phyloP scores from a whole-genome alignment of 2,113 vertebrate genomes.

The Panthera tigris region DNA sequence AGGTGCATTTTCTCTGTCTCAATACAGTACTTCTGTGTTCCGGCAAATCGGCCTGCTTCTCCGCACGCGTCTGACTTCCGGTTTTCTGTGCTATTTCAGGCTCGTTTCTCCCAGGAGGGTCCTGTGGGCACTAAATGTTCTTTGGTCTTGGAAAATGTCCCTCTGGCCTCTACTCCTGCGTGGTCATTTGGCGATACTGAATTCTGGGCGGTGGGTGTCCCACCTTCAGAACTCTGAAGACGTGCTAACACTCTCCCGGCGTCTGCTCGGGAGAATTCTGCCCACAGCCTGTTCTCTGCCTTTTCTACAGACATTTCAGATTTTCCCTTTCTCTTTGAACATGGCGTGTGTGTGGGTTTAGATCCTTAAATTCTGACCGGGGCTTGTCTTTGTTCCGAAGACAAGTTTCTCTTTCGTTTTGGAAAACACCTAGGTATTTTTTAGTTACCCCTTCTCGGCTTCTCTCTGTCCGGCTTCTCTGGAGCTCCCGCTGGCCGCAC shows the following conservation, averaged over 20 bases:
- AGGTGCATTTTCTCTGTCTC: neutral
- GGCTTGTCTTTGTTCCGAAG: neutral
- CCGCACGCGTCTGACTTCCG: neutral
- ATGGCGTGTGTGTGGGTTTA: rapidly evolving
- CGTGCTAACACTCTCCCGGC: rapidly evolving
- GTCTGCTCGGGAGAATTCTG: too few species aligned
- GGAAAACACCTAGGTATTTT: neutral
- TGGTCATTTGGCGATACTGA: too few species aligned
- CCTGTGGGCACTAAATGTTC: neutral
- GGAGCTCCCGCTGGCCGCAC: neutral
- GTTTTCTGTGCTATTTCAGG: neutral
- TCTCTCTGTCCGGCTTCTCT: neutral
- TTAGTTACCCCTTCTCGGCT: neutral
- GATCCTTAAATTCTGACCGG: neutral
- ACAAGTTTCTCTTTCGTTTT: neutral
- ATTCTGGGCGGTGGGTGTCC: neutral
- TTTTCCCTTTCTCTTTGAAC: neutral
- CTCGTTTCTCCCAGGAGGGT: neutral
- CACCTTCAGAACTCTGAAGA: neutral
- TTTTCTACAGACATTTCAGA: rapidly evolving
- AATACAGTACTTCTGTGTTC: rapidly evolving
- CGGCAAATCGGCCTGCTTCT: neutral
- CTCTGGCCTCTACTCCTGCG: neutral
- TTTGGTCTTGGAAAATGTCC: neutral
- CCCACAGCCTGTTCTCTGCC: neutral